Base-by-base conservation (phyloP, 2,797 vertebrate genomes). In the Xyrichtys novacula region DNA sequence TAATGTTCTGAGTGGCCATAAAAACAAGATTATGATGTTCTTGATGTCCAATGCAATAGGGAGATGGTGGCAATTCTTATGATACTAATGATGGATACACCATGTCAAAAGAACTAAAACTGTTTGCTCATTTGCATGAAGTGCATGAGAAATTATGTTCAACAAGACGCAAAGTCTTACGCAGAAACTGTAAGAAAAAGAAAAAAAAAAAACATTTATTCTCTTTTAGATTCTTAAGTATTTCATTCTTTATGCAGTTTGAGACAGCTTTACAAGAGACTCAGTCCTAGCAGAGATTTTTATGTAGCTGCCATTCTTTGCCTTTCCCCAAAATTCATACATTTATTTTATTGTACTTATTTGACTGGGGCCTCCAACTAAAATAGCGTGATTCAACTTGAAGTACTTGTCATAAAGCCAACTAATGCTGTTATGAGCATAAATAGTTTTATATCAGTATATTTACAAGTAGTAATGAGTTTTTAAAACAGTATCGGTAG, bases 121-220 rank as follows among this genome's bases (percentile, higher is more conserved):
- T 91, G 87, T 90, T 80, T 95, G 88, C 94, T 95, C 94, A 94
- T 94, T 95, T 96, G 97, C 96, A 99, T 98, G 98, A 95, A 93
- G 93, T 97, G 97, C 96, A 99, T 98, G 96, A 95, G 88, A 93
- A 94, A 92, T 93, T 92, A 48, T 92, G 90, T 92, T 91, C 78
- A 87, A 89, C 85, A 88, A 94, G 87, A 91, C 94, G 93, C 93
- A 94, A 95, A 95, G 90, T 96, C 94, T 96, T 91, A 86, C 85
- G 84, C 85, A 95, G 91, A 92, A 92, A 85, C 83, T 92, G 91
- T 91, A 89, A 93, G 72, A 86, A 89, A 92, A n/a, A n/a, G n/a
- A n/a, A n/a, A 88, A 89, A 87, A 91, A 15, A 38, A 15, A 20
- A 46, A 43, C 19, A 19, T 39, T 88, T 94, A 96, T 96, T 95